Evolutionary conservation across 2,797 vertebrate species (phyloP), one percentile per base, ranked within the genome.

Genomic region (Poeciliopsis infans): DNA sequence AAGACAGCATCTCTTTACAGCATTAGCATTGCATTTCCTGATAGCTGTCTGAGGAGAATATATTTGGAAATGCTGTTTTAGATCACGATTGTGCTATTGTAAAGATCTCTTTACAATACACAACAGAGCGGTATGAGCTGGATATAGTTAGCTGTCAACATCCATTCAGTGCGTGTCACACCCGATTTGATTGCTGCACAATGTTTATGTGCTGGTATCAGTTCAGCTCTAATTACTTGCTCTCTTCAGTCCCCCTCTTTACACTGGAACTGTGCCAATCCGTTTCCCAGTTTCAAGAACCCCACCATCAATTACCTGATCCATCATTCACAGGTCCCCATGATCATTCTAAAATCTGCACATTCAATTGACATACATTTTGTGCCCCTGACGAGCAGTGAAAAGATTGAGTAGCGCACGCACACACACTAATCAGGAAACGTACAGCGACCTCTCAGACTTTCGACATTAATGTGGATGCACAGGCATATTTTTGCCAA

Each of bases 271-370:
- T 41, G 66, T 41, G 85, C 90, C 92, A 85, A 76, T 86, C 78
- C 78, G 84, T 87, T 85, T 92, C 91, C 85, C 88, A 89, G 89
- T 82, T 89, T 84, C 39, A 77, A 79, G 77, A 74, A 8, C 91
- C 87, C 81, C 91, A 79, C 88, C 89, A 90, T 93, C 92, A 88
- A 92, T 93, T 93, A 93, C 91, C 91, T 91, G 86, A 86, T 83
- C 79, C 69, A 61, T 73, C 85, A 76, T 86, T 88, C 86, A 76
- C 85, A 86, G 81, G 83, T 87, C 90, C 86, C 85, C 84, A 88
- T 88, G 85, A 92, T 88, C 79, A 77, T 79, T 78, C 74, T 84
- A 87, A 87, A 87, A 85, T 75, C 31, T 5, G 55, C 78, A 31
- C 82, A 79, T 71, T 76, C 39, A 85, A 47, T 57, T 53, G 46